Conservation (phyloP, 2,113 vertebrate species). For the Cynopterus brachyotis region DNA sequence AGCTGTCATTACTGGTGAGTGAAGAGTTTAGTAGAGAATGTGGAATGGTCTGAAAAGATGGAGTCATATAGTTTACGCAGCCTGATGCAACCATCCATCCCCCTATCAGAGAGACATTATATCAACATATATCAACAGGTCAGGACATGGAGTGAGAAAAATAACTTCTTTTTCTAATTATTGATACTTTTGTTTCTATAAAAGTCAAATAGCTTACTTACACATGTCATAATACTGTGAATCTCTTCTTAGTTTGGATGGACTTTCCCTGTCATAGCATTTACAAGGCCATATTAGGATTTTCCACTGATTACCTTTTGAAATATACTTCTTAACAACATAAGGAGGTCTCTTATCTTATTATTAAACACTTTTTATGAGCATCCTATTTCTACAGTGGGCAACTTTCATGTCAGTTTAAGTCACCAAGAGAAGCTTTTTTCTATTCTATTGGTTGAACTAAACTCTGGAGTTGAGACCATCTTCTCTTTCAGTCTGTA, state of each 20-base stretch:
- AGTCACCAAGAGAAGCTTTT: neutral
- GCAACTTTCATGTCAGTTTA: constrained; percentile 19
- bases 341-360: neutral
- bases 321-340: neutral
- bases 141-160: neutral
- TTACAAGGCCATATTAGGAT: neutral
- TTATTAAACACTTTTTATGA: neutral
- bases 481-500: neutral
- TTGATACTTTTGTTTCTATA: constrained; percentile 33
- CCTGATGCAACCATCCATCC: neutral
- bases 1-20: neutral
- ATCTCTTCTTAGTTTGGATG: neutral
- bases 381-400: neutral
- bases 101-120: neutral
- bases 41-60: constrained; percentile 30
- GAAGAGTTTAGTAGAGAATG: neutral
- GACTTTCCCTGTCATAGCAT: neutral
- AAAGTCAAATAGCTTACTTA: constrained; percentile 9
- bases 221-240: neutral
- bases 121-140: neutral
- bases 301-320: constrained; percentile 42
- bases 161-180: constrained; percentile 42
- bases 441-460: neutral
- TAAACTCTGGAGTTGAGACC: neutral
- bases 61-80: neutral